phyloP scores from a whole-genome alignment of 2,113 vertebrate genomes.

The Rousettus leschenaultii region DNA sequence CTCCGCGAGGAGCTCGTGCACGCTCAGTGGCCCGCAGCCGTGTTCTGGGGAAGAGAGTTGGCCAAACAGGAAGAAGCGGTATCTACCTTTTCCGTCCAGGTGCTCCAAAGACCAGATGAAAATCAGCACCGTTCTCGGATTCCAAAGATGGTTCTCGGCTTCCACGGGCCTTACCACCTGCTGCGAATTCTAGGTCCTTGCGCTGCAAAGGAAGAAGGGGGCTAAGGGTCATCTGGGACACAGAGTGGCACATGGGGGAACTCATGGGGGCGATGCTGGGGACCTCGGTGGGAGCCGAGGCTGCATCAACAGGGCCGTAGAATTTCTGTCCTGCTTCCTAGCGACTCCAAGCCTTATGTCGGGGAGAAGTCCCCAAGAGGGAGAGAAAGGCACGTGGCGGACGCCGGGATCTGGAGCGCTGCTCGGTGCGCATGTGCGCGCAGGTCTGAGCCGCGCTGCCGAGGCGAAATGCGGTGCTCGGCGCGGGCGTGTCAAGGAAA shows the following conservation, averaged over 20 bases:
- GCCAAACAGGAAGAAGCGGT: not conserved
- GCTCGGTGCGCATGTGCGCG: not conserved
- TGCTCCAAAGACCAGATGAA: not conserved
- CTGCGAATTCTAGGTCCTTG: fast-evolving
- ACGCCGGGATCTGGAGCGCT: fast-evolving
- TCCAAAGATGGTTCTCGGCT: not conserved
- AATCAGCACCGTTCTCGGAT: not conserved
- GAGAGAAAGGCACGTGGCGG: fast-evolving
- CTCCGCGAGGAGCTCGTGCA: fast-evolving
- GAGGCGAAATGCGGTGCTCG: not conserved
- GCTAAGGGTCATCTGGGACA: not conserved
- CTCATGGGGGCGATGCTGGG: not conserved
- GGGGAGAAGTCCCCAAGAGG: fast-evolving
- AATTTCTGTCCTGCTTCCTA: not conserved
- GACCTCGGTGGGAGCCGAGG: fast-evolving
- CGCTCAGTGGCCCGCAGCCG: fast-evolving
- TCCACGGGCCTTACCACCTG: fast-evolving
- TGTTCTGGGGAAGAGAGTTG: not conserved
- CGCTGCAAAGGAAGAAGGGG: not conserved
- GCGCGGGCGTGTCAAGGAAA: not conserved
- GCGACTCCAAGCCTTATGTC: fast-evolving
- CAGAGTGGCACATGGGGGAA: not conserved
- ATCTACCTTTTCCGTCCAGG: fast-evolving
- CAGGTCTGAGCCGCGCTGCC: too few species aligned
- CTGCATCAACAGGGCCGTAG: fast-evolving